Conservation (phyloP, 2,797 vertebrate species). For the Hydrocynus forskahlii region DNA sequence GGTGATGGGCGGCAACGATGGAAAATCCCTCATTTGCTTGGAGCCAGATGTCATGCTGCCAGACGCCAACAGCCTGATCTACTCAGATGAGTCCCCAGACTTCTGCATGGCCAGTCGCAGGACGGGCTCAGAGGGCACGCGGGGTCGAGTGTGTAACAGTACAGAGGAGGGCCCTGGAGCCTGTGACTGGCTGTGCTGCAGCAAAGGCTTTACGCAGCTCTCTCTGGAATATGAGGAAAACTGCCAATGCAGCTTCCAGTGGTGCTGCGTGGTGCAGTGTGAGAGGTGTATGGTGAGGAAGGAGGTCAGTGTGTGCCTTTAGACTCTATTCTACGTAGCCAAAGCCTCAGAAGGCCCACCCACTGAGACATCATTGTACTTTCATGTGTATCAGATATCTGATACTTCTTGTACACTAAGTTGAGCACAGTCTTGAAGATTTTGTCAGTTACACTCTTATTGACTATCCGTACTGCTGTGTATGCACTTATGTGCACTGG, state of each 20-base stretch:
- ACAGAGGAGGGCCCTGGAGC: constrained; percentile 81
- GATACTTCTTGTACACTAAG: neutral
- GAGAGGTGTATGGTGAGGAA: constrained; percentile 82
- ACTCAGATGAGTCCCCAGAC: constrained; percentile 83
- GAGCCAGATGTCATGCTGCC: constrained; percentile 78
- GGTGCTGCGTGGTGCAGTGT: constrained; percentile 88
- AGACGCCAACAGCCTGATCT: constrained; percentile 81
- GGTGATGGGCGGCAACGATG: constrained; percentile 87
- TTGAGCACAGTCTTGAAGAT: neutral
- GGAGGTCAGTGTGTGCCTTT: constrained; percentile 84
- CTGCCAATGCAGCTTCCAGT: constrained; percentile 86
- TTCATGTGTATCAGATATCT: neutral
- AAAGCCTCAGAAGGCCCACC: neutral
- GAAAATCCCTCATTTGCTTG: constrained; percentile 82
- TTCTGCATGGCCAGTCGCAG: constrained; percentile 85
- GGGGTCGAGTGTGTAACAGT: constrained; percentile 83
- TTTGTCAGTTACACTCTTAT: neutral
- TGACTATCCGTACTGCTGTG: neutral
- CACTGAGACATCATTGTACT: neutral
- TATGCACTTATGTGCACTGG: neutral
- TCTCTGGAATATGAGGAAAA: constrained; percentile 84
- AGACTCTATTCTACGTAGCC: constrained; percentile 14
- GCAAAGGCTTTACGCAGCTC: constrained; percentile 81
- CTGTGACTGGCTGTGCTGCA: constrained; percentile 85
- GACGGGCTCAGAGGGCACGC: constrained; percentile 82